Base-by-base conservation (phyloP, 2,888 invertebrate species). In the Brachypalpus laphriformis region DNA sequence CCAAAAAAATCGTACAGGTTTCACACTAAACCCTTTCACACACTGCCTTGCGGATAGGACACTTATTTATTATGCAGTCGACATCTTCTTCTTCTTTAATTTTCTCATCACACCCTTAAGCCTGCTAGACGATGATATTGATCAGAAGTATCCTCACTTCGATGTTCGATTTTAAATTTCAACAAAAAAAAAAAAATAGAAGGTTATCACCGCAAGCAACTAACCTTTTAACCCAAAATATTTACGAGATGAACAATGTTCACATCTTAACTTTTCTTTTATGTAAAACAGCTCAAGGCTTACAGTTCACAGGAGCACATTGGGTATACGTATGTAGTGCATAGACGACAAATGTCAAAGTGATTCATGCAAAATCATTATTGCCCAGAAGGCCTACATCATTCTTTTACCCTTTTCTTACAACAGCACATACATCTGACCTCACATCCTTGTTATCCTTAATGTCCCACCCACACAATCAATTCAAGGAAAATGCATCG, bases 391-490 rank as follows among this genome's bases (percentile, higher is more conserved):
- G 14, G 40, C 40, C 40, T 40, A 40, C 14, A n/a, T 14, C 40
- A 6, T 14, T 14, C n/a, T n/a, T n/a, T n/a, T 40, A 4, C 14
- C n/a, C n/a, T n/a, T n/a, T 16, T 42, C 42, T 42, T 16, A 42
- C 16, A 42, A 47, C 5, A 7, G 7, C 6, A 2, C 42, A 42
- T 7, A 42, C 8, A 20, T 47, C 47, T 47, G 47, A 47, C 47
- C 47, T 20, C 47, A 47, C 20, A 16, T 42, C 42, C 7, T 65
- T 51, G 16, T n/a, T 66, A 16, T 9, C 42, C 31, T 18, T 31
- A 70, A 70, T 70, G 56, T 70, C 56, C 56, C 18, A 45, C 16
- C 42, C n/a, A n/a, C 31, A 56, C 25, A 57, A 57, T 57, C 20
- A 9, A 40, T 40, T 18, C 20, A 9, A 20, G 6, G 14, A 28